A percentile compares a stretch with the other conserved stretches of the same genome.
phyloP scores from a whole-genome alignment of 2,113 vertebrate species.

The Chaetodon auriga region DNA sequence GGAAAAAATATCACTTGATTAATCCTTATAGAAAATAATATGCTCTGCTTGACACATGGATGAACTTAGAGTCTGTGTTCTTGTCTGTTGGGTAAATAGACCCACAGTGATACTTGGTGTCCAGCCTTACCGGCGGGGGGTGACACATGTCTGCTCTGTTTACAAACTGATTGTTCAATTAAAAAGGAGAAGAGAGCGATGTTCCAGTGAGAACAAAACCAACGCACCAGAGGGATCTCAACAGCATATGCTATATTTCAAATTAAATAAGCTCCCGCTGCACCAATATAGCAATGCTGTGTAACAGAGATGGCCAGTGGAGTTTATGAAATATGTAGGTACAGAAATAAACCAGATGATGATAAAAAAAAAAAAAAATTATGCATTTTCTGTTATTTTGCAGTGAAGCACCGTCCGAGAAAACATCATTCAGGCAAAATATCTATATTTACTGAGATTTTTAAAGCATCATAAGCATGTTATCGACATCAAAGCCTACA shows the following conservation, averaged over 20 bases:
- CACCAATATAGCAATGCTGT: constrained; percentile 14
- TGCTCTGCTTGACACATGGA: neutral
- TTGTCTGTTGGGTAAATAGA: neutral
- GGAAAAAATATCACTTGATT: neutral
- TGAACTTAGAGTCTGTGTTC: neutral
- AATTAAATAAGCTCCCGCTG: constrained; percentile 37
- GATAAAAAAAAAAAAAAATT: constrained; percentile 8
- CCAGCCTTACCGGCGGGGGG: constrained; percentile 3
- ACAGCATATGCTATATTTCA: constrained; percentile 34
- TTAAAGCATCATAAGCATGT: constrained; percentile 41
- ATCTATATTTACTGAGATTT: constrained; percentile 41
- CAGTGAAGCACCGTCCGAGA: constrained; percentile 1
- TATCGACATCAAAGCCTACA: constrained; percentile 59
- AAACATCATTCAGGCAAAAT: constrained; percentile 19
- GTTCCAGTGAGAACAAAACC: constrained; percentile 23
- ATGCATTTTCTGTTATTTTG: constrained; percentile 10
- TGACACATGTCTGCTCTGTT: constrained; percentile 20
- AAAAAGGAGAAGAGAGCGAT: neutral
- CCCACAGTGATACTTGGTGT: neutral
- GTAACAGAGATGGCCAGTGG: neutral
- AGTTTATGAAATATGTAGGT: constrained; percentile 3
- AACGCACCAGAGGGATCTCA: constrained; percentile 16
- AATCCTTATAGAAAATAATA: neutral
- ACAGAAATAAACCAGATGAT: constrained; percentile 8
- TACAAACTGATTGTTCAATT: constrained; percentile 29